These are phyloP conservation scores for Cydia splendana DNA, from an alignment of 1,140 invertebrate species.

Conservation along the genomic window DNA sequence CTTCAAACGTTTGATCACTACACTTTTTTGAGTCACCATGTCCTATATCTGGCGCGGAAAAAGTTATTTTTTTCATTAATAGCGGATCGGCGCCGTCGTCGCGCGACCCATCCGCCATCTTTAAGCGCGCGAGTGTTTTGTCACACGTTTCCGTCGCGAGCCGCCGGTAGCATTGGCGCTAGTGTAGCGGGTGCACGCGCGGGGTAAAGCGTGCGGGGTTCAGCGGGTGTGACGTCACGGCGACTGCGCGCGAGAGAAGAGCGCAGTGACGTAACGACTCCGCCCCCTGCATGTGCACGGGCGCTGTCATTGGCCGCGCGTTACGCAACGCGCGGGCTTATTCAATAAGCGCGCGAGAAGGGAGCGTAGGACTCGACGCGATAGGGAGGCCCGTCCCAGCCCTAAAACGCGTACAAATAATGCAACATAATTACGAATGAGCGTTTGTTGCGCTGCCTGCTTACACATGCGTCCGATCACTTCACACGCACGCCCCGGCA, in stretches of 20 bases:
- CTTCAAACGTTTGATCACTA: slow-evolving; percentile 64
- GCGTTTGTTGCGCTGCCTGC: slow-evolving; percentile 41
- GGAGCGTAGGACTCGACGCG: slow-evolving; percentile 66
- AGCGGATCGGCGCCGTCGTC: slow-evolving; percentile 60
- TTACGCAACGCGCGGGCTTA: slow-evolving; percentile 75
- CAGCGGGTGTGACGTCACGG: slow-evolving; percentile 70
- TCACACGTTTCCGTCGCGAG: slow-evolving; percentile 63
- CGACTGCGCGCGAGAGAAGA: slow-evolving; percentile 72
- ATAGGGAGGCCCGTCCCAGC: slow-evolving; percentile 70
- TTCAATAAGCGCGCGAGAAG: slow-evolving; percentile 71
- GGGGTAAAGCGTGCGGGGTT: slow-evolving; percentile 55
- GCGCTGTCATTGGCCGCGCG: slow-evolving; percentile 75
- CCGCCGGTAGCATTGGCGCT: slow-evolving; percentile 68
- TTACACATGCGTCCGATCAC: slow-evolving; percentile 45
- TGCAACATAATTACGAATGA: slow-evolving; percentile 64
- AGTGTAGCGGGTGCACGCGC: slow-evolving; percentile 54
- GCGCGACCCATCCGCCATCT: slow-evolving; percentile 79
- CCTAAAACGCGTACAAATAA: slow-evolving; percentile 70
- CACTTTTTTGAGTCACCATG: slow-evolving; percentile 78
- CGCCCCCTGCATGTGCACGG: slow-evolving; percentile 75
- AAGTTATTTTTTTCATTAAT: slow-evolving; percentile 74
- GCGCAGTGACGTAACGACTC: slow-evolving; percentile 73
- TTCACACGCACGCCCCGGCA: slow-evolving; percentile 42
- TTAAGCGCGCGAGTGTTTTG: slow-evolving; percentile 79
- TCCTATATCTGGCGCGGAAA: slow-evolving; percentile 68